phyloP scores from a whole-genome alignment of 2,797 vertebrate species.

The Sardinella longiceps region DNA sequence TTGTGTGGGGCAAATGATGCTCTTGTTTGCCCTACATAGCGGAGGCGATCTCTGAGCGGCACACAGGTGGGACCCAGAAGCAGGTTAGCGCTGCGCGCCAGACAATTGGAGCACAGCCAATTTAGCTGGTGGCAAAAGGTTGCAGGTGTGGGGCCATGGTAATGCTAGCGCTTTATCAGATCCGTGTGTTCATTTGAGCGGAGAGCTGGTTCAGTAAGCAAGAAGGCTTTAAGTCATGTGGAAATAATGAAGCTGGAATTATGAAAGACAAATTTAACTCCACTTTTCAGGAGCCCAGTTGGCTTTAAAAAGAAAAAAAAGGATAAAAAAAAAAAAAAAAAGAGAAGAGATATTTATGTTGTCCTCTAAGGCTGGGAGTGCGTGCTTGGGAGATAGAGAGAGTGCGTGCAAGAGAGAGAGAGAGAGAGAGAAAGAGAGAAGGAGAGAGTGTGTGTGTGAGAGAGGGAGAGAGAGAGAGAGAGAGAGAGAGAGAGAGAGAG shows the following conservation, averaged over 20 bases:
- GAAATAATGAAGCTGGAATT: slow-evolving; percentile 51
- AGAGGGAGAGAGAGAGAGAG: background rate
- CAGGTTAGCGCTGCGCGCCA: slow-evolving; percentile 9
- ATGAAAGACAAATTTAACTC: slow-evolving; percentile 48
- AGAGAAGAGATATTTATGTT: slow-evolving; percentile 18
- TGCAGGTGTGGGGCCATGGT: slow-evolving; percentile 15
- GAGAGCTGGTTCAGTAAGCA: slow-evolving; percentile 31
- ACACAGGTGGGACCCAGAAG: background rate
- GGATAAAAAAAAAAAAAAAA: background rate
- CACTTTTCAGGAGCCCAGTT: slow-evolving; percentile 35
- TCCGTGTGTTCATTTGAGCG: slow-evolving; percentile 35
- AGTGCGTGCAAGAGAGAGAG: background rate
- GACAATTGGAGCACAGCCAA: slow-evolving; percentile 39
- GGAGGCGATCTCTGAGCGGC: background rate
- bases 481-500: background rate
- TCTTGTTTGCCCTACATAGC: slow-evolving; percentile 17
- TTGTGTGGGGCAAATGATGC: background rate
- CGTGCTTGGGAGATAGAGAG: background rate
- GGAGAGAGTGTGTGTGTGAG: background rate
- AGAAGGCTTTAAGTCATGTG: slow-evolving; percentile 34
- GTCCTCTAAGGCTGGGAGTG: background rate
- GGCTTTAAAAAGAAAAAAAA: slow-evolving; percentile 38
- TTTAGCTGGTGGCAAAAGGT: slow-evolving; percentile 36
- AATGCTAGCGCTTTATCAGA: slow-evolving; percentile 34
- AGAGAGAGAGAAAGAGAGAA: background rate